Percentiles rank a stretch among this genome's conserved stretches.
phyloP scores from a whole-genome alignment of 2,113 vertebrate species.

The Cryptotis parvus region DNA sequence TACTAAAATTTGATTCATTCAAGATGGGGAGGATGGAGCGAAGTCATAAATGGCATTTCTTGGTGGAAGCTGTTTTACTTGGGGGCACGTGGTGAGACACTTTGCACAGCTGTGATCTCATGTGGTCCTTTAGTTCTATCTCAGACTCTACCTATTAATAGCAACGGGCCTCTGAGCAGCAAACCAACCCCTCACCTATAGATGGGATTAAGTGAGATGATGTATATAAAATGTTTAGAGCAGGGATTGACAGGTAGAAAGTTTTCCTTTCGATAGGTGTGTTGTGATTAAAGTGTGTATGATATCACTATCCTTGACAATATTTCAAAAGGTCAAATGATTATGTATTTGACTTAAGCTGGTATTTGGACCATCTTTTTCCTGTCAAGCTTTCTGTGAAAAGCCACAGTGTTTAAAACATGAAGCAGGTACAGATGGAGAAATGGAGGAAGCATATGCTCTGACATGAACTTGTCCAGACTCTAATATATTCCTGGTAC shows the following conservation, averaged over 20 bases:
- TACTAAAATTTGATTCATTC: not conserved
- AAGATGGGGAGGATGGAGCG: rapidly evolving
- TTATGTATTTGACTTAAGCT: not conserved
- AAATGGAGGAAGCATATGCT: not conserved
- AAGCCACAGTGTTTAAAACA: not conserved
- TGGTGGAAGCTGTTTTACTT: not conserved
- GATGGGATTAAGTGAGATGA: not conserved
- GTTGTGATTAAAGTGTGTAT: not conserved
- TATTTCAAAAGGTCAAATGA: not conserved
- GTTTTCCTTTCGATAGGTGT: not conserved
- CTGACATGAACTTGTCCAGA: not conserved
- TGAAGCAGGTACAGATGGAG: not conserved
- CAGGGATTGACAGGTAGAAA: not conserved
- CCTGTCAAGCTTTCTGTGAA: not conserved
- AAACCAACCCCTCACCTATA: not conserved
- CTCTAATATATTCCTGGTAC: not conserved
- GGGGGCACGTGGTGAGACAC: not conserved
- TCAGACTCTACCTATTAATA: not conserved
- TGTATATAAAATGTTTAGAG: not conserved
- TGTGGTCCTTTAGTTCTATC: not conserved
- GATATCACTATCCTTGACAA: not conserved
- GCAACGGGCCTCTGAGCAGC: not conserved
- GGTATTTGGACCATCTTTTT: not conserved
- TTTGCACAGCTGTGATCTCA: not conserved
- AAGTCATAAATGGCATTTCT: not conserved